Evolutionary conservation across 2,888 invertebrate species (phyloP), one percentile per base, ranked within the genome.

Genomic region (Baccha elongata): DNA sequence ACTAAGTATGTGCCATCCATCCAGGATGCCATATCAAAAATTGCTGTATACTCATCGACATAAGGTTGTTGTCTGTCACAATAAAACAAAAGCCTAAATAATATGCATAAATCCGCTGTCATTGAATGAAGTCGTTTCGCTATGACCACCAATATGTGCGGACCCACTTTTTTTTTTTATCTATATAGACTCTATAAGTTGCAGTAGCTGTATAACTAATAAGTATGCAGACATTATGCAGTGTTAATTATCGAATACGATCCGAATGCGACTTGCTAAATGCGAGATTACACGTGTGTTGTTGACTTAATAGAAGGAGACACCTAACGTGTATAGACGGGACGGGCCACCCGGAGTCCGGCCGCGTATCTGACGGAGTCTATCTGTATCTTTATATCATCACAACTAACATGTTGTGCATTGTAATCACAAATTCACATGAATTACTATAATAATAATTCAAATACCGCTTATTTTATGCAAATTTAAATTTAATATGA

Each of bases 171-270:
- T 7, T n/a, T n/a, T 7, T 42, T 60, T 44, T 32, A 32, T n/a
- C n/a, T 7, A 53, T 19, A 53, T 37, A n/a, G n/a, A 53, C 19
- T 42, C 15, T 15, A 42, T n/a, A 17, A 42, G 6, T 42, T 21
- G 17, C 1, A 11, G 11, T 52, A 11, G 15, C 15, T 50, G 4
- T 5, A 13, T 11, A 7, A 10, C 83, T 76, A 53, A 78, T 83
- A 83, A 78, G 78, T 83, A 83, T 83, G 83, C 83, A 83, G 83
- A 83, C 83, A 64, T 71, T 78, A 83, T 71, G 67, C 78, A 37
- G 83, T 83, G 83, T 83, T 83, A 83, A 83, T 83, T 83, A 83
- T 81, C 81, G 76, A 78, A 60, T 83, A 83, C 83, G 64, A 78
- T 73, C 64, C 83, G 72, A 83, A 78, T 72, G 72, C 72, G 72